These are phyloP conservation scores for Tinea semifulvella DNA, from an alignment of 2,888 invertebrate species.

Conservation along the genomic window DNA sequence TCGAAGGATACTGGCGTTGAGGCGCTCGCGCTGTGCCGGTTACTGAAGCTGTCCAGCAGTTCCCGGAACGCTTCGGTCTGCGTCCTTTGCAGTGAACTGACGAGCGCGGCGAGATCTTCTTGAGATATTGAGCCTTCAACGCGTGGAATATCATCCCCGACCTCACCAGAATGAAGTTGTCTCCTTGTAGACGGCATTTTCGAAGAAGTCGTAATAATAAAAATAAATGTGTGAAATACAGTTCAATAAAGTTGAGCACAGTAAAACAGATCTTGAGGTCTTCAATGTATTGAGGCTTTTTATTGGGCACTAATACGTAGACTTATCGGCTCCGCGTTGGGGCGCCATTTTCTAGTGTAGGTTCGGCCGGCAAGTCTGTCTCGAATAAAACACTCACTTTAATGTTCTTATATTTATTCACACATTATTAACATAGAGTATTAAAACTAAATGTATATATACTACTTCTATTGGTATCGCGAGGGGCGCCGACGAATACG, in stretches of 20 bases:
- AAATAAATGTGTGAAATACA: slow-evolving; percentile 18
- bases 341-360: background rate
- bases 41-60: background rate
- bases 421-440: background rate
- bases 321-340: slow-evolving; percentile 1
- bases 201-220: slow-evolving; percentile 9
- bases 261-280: slow-evolving; percentile 33
- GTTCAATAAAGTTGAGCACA: slow-evolving; percentile 33
- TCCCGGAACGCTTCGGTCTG: background rate
- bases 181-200: slow-evolving; percentile 22
- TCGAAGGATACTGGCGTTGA: background rate
- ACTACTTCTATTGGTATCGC: background rate
- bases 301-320: background rate
- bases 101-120: background rate
- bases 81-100: background rate
- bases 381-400: background rate
- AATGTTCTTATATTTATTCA: background rate
- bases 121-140: background rate
- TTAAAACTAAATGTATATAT: background rate
- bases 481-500: background rate
- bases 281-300: background rate
- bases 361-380: background rate
- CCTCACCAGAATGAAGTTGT: background rate
- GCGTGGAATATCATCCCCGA: background rate
- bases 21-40: background rate